Base-by-base conservation (phyloP, 2,113 vertebrate genomes). In the Cynocephalus volans region DNA sequence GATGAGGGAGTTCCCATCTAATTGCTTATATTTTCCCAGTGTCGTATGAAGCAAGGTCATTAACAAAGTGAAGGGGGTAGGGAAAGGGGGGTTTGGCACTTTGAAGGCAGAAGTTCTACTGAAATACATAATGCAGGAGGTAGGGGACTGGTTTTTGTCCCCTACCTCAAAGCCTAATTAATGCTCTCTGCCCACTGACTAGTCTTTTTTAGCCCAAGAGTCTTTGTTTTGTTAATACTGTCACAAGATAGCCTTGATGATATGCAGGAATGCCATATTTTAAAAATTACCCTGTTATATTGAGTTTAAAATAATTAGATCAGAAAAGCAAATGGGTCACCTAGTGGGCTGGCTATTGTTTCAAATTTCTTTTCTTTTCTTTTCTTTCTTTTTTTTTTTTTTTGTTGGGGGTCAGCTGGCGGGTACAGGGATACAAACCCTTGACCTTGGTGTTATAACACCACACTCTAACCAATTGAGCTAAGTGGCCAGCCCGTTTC, bases 191-290 rank as follows among this genome's bases (percentile, higher is more conserved):
- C 54, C n/a, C 52, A 76, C 41, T n/a, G 21, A 33, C 24, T 31
- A 69, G 75, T 79, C 54, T 28, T 80, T 92, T 94, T 62, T 86
- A 95, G 58, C 13, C 2, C 23, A 76, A 48, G 77, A 75, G 65
- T 92, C 84, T 84, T 96, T 58, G 21, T 86, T 94, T 75, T 92
- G 36, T 88, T 60, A 82, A 18, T 69, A 52, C 41, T 88, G 19
- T 85, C n/a, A 54, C 52, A 81, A 58, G 41, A 33, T 41, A 54
- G 50, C 79, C 56, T 72, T 84, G 56, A 72, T 60, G 65, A 58
- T 15, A 41, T 75, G 50, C 21, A 79, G 75, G 86, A 89, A 86
- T 86, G 41, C 8, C 12, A 0, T 93, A 62, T 64, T 93, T 83
- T 93, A 28, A 82, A 96, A 88, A 88, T 89, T 70, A 70, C 58